Evolutionary conservation across 2,888 invertebrate genomes (phyloP).

Genomic region (Xestia xanthographa): DNA sequence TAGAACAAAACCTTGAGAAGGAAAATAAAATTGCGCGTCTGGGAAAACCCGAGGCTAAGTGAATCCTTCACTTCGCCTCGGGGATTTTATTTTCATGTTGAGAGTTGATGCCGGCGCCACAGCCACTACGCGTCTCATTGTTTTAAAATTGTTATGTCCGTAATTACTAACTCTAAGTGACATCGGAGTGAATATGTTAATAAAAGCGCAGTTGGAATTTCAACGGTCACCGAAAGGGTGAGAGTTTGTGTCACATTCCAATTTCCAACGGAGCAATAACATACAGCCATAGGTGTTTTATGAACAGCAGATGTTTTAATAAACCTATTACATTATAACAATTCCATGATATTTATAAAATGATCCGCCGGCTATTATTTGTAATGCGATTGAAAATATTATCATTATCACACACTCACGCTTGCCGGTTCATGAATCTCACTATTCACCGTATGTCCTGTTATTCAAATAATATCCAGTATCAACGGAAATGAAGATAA

Average conservation of each 20-base stretch:
- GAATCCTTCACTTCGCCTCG: too few relatives aligned
- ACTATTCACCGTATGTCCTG: slow-evolving; percentile 8
- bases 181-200: neutral
- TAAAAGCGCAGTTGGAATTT: neutral
- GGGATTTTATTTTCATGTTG: neutral
- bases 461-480: slow-evolving; percentile 39
- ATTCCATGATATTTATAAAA: slow-evolving; percentile 31
- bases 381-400: slow-evolving; percentile 36
- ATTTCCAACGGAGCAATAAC: neutral
- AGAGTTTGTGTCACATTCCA: neutral
- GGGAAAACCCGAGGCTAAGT: neutral
- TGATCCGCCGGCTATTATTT: slow-evolving; percentile 8
- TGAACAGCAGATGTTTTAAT: slow-evolving; percentile 12
- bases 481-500: neutral
- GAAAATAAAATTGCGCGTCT: neutral
- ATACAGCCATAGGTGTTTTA: slow-evolving; percentile 5
- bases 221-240: neutral
- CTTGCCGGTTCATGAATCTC: neutral
- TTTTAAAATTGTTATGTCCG: neutral
- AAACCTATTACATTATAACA: slow-evolving; percentile 18
- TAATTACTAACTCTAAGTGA: neutral
- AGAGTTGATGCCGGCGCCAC: neutral
- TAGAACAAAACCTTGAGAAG: neutral
- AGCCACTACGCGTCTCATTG: neutral
- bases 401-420: slow-evolving; percentile 6